These are phyloP conservation scores for Pristionchus arcanus DNA, from an alignment of 2,888 invertebrate species.

Conservation along the genomic window DNA sequence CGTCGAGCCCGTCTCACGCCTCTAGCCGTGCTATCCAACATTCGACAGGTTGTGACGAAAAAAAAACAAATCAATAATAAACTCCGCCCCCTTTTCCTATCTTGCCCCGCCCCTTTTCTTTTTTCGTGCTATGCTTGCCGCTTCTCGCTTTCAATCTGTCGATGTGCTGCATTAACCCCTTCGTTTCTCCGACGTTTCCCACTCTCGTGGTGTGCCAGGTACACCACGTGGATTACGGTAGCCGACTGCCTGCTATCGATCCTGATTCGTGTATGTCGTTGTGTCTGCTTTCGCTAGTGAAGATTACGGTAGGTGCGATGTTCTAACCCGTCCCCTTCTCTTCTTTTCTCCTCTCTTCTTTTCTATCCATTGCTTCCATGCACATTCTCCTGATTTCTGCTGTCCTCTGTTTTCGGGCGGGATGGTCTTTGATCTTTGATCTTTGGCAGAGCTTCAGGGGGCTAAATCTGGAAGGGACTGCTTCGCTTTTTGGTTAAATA, in stretches of 20 bases:
- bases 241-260: slow-evolving; percentile 11
- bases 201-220: not conserved
- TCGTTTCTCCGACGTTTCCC: not conserved
- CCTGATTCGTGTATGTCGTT: slow-evolving; percentile 6
- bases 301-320: slow-evolving; percentile 40
- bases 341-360: not conserved
- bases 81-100: slow-evolving; percentile 32
- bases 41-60: slow-evolving; percentile 66
- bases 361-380: slow-evolving; percentile 15
- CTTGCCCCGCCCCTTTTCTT: slow-evolving; percentile 7
- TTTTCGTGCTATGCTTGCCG: slow-evolving; percentile 10
- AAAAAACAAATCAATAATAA: not conserved
- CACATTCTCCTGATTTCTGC: slow-evolving; percentile 18
- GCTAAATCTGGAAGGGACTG: not conserved
- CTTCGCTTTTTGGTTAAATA: not conserved
- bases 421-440: slow-evolving; percentile 9
- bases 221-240: not conserved
- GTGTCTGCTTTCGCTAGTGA: slow-evolving; percentile 23
- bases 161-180: slow-evolving; percentile 35
- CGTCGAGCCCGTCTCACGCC: slow-evolving; percentile 67
- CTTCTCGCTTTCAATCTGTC: slow-evolving; percentile 33
- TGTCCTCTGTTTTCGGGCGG: not conserved
- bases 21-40: slow-evolving; percentile 67
- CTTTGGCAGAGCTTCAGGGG: not conserved
- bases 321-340: not conserved